Base-by-base conservation (phyloP, 2,797 vertebrate genomes). In the Peromyscus melanophrys region DNA sequence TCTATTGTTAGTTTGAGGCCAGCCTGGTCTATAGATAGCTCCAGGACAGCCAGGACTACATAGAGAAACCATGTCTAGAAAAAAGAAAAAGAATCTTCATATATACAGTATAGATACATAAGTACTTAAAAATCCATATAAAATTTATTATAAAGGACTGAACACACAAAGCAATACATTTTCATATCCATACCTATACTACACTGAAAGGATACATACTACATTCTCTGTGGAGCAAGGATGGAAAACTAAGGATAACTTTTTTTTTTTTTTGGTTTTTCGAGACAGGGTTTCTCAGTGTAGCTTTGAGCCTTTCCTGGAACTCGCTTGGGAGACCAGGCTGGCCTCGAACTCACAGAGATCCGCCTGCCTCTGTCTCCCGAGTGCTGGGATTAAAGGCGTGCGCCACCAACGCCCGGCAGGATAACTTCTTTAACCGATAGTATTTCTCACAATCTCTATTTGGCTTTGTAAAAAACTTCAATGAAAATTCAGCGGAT, bases 391-490 rank as follows among this genome's bases (percentile, higher is more conserved):
- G n/a, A n/a, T n/a, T n/a, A n/a, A n/a, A n/a, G n/a, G n/a, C n/a
- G n/a, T n/a, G n/a, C n/a, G n/a, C n/a, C n/a, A n/a, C n/a, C n/a
- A n/a, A n/a, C n/a, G n/a, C n/a, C n/a, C n/a, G n/a, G n/a, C n/a
- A 23, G 17, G 65, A 55, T 55, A 49, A 87, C 49, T 71, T 57
- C 57, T 95, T 86, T 21, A 89, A 43, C 40, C 78, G 37, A 89
- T 67, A 55, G 29, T 71, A 94, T 43, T 52, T 63, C 21, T 91
- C 92, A 96, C 29, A 73, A 55, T 92, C 95, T 61, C 82, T 81
- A 57, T 92, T 92, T 27, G 55, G 19, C 43, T 89, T 81, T 69
- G 69, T n/a, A 83, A 83, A 92, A 83, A 73, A 71, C 82, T 76
- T 19, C 23, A 89, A 92, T 83, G 29, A 83, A 85, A 67, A 71